Conservation (phyloP, 2,797 vertebrate genomes). For the Alcedo atthis region DNA sequence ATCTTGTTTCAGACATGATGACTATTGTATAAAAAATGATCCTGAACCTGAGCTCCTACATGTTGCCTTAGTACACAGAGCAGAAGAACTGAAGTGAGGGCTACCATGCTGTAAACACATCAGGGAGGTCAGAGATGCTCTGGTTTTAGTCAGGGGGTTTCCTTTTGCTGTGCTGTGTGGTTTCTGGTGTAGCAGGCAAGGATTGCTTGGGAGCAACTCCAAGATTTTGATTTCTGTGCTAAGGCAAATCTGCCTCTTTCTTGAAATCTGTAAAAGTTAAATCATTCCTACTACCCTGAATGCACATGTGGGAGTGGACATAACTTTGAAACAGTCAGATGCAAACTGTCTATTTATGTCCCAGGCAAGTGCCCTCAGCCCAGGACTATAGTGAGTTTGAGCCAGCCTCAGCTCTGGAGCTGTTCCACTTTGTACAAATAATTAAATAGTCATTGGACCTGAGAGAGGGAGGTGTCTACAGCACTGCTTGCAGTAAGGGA, state of each 20-base stretch:
- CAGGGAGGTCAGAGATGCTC: neutral
- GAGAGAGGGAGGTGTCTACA: neutral
- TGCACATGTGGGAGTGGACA: neutral
- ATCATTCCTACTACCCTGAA: neutral
- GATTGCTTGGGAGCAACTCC: neutral
- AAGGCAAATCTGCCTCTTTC: neutral
- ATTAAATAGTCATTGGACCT: neutral
- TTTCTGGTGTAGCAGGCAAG: neutral
- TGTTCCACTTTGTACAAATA: neutral
- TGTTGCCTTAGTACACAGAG: neutral
- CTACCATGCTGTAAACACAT: too few relatives aligned
- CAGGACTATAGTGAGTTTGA: neutral
- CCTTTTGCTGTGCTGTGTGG: neutral
- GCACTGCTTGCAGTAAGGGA: neutral
- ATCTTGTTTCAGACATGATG: neutral
- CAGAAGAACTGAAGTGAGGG: neutral
- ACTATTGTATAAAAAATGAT: neutral
- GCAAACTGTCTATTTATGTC: neutral
- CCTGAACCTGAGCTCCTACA: neutral
- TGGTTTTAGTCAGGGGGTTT: neutral
- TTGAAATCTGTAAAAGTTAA: neutral
- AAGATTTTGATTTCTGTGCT: neutral
- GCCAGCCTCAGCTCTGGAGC: accelerated
- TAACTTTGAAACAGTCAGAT: neutral
- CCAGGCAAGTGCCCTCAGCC: neutral